Percentiles rank a stretch among this genome's conserved stretches.
Conservation (phyloP, 2,797 vertebrate species). For the Crenichthys baileyi region DNA sequence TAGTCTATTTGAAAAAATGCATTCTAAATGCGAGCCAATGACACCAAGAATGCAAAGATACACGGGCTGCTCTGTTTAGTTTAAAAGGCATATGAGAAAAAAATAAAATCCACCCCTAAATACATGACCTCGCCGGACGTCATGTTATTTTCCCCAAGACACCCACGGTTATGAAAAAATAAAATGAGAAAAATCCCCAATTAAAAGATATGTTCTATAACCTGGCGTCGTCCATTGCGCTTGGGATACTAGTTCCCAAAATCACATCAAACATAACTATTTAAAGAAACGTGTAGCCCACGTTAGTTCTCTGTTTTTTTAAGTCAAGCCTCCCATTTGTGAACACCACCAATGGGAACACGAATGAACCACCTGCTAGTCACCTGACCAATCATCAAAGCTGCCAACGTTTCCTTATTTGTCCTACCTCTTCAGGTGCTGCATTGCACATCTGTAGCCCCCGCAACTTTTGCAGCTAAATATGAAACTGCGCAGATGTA, state of each 20-base stretch:
- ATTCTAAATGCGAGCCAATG: too few relatives aligned
- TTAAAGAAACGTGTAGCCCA: neutral
- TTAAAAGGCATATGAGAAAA: too few relatives aligned
- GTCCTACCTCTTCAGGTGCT: conserved; percentile 21
- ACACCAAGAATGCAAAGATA: too few relatives aligned
- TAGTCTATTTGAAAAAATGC: too few relatives aligned
- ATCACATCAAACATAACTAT: too few relatives aligned
- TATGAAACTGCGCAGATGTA: conserved; percentile 44
- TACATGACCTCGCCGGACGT: too few relatives aligned
- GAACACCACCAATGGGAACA: conserved; percentile 27
- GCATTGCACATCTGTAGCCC: conserved; percentile 3
- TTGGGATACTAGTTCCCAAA: neutral
- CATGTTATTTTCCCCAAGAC: neutral
- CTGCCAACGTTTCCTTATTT: conserved; percentile 43
- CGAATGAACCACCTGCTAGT: neutral
- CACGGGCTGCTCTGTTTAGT: too few relatives aligned
- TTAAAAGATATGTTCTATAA: neutral
- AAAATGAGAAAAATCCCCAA: neutral
- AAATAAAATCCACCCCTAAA: too few relatives aligned
- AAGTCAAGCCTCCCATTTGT: neutral
- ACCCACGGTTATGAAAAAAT: neutral
- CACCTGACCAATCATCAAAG: conserved; percentile 55
- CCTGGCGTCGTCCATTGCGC: neutral
- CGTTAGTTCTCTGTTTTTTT: neutral
- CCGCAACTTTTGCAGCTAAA: neutral